Base-by-base conservation (phyloP, 2,113 vertebrate species). In the Scopus umbretta region DNA sequence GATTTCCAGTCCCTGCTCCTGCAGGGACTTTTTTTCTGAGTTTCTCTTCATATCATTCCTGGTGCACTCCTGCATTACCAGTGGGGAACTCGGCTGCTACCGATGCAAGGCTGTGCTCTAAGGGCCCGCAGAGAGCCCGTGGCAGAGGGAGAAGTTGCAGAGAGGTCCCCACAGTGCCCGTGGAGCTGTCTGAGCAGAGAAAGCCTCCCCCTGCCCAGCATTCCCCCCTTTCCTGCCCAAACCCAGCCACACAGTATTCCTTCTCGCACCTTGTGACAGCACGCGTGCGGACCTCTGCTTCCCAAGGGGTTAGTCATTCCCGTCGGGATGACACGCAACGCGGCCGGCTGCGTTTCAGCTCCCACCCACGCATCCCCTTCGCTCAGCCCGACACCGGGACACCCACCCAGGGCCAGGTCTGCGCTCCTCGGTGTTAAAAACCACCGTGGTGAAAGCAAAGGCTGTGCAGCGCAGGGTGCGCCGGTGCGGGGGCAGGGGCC, bases 61-160 rank as follows among this genome's bases (percentile, higher is more conserved):
- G 43, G 11, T 6, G 10, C 22, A 11, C 26, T 72, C 26, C 66
- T 61, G 38, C 15, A 11, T 72, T 45, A n/a, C 23, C 22, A 11
- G 16, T 2, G 25, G 40, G 15, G 11, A 80, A 5, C 22, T 61
- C 49, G 18, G 13, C 27, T 17, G 13, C 50, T 50, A 5, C 13
- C 0, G 3, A 49, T 21, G 9, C 26, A 67, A 66, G 70, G 7
- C 36, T 11, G 0, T 2, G 1, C 9, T 19, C 14, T 73, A 56
- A 16, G 23, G 50, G 18, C 27, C 68, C 40, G n/a, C 38, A 42
- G 74, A 34, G 22, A 18, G 22, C n/a, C 22, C 9, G 7, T 23
- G 38, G 23, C 36, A 38, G 16, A 63, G 13, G 23, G 10, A 70
- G 45, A 47, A 53, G n/a, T 5, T 5, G 5, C 70, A 63, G 23